Base-by-base conservation (phyloP, 2,888 invertebrate genomes). In the Eupithecia subumbrata region DNA sequence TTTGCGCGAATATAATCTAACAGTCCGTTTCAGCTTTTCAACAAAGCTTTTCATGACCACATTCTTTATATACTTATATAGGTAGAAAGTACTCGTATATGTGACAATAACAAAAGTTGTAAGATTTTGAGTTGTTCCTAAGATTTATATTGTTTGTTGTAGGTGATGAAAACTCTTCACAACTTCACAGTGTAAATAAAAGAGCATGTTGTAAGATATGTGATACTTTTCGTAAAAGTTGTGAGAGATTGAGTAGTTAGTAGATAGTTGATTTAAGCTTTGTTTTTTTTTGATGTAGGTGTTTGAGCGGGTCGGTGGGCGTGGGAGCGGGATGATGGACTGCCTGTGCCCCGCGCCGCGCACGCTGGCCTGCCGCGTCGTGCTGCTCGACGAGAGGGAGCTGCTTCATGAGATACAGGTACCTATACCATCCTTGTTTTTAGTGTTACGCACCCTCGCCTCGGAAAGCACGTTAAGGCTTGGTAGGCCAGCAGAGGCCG, bases 341-440 rank as follows among this genome's bases (percentile, higher is more conserved):
- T 95, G 95, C 86, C 86, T 95, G 85, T 95, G 95, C 88, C 96
- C 96, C 83, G 95, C 96, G 89, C 95, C 96, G 85, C 96, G 96
- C 88, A 95, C 96, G 80, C 92, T 96, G 87, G 96, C 96, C 86
- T 97, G 97, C 94, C 98, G 98, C 92, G 97, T 98, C 85, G 97
- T 98, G 87, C 96, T 98, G 83, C 96, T 98, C 85, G 98, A 98
- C 90, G 98, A 98, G 89, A 97, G 98, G 86, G 98, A 98, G 90
- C 96, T 98, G 79, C 95, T 98, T 82, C 98, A 98, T 89, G 98
- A 98, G 92, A 96, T 98, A 87, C 97, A 45, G 45, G 45, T 45
- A 45, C 16, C 5, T 16, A 45, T 45, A 16, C 45, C 45, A 37
- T 37, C 37, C 37, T 7, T 37, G 37, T 37, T 37, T 37, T 37